These are phyloP conservation scores for Drosophila setifemur DNA, from an alignment of 1,140 invertebrate genomes.

Conservation along the genomic window DNA sequence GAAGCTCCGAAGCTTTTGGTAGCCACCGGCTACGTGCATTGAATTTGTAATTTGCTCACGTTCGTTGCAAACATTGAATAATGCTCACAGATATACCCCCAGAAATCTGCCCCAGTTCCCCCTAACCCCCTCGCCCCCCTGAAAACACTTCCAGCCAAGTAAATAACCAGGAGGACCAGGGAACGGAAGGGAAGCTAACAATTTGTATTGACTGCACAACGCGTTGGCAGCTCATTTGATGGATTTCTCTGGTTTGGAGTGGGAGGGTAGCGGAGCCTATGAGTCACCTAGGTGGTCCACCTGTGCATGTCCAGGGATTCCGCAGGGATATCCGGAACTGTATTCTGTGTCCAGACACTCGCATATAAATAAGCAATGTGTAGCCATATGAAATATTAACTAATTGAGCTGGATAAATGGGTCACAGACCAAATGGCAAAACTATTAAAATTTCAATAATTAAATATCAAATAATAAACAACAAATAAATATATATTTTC, in stretches of 20 bases:
- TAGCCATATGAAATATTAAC: no score
- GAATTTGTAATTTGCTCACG: conserved; percentile 80
- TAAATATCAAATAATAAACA: no score
- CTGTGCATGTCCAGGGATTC: conserved; percentile 46
- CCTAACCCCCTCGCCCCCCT: not conserved
- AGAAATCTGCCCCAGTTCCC: not conserved
- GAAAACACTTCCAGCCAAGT: conserved; percentile 61
- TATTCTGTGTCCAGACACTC: no score
- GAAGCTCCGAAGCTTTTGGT: conserved; percentile 50
- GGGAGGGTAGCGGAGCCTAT: conserved; percentile 22
- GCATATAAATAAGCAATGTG: no score
- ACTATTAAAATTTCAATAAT: no score
- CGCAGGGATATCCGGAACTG: conserved; percentile 31
- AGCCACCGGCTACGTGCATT: conserved; percentile 69
- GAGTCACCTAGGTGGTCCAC: conserved; percentile 55
- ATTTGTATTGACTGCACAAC: conserved; percentile 73
- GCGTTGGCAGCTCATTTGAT: conserved; percentile 78
- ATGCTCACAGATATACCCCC: conserved; percentile 64
- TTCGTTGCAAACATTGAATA: conserved; percentile 78
- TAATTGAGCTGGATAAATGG: no score
- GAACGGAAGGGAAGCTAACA: conserved; percentile 32
- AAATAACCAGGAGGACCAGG: conserved; percentile 54
- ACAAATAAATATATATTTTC: no score
- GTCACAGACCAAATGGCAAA: no score
- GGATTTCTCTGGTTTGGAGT: conserved; percentile 55